A percentile compares a stretch with the other conserved stretches of the same genome.
These are phyloP conservation scores for Porites rus DNA, from an alignment of 92 coral and sea anemone genomes.

Conservation along the genomic window DNA sequence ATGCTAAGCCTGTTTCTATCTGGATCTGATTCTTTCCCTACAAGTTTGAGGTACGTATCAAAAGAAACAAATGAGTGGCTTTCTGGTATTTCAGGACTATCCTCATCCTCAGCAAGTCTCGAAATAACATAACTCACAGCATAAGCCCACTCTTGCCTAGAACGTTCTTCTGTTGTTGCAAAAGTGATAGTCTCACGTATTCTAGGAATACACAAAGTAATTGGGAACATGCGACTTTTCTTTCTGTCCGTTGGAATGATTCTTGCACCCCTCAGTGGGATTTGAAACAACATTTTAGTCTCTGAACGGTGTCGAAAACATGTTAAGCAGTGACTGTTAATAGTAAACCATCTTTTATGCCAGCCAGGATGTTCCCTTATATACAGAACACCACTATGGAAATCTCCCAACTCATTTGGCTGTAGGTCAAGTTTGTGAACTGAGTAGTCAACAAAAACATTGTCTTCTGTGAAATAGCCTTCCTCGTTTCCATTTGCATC, in stretches of 20 bases:
- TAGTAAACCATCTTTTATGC: constrained; percentile 87
- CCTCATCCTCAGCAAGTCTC: constrained; percentile 56
- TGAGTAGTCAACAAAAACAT: constrained; percentile 65
- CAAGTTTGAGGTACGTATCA: constrained; percentile 24
- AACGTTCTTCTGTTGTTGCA: constrained; percentile 83
- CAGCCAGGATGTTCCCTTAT: constrained; percentile 90
- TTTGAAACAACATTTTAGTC: constrained; percentile 82
- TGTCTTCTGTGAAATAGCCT: constrained; percentile 87
- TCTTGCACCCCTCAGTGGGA: constrained; percentile 80
- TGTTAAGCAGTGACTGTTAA: constrained; percentile 77
- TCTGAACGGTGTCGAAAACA: constrained; percentile 82
- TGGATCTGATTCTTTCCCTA: background rate
- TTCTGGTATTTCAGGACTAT: constrained; percentile 43
- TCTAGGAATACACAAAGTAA: constrained; percentile 81
- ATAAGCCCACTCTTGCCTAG: constrained; percentile 79
- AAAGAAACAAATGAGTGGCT: constrained; percentile 48
- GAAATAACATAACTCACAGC: constrained; percentile 79
- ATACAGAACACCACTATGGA: constrained; percentile 75
- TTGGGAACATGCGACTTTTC: constrained; percentile 82
- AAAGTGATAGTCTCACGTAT: constrained; percentile 79
- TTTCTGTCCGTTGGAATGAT: constrained; percentile 81
- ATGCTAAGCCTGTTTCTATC: background rate
- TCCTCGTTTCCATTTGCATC: constrained; percentile 75
- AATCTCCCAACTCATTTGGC: constrained; percentile 82
- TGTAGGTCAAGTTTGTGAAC: constrained; percentile 65